phyloP scores from a whole-genome alignment of 2,888 invertebrate species.

The Meteorus cinctellus region DNA sequence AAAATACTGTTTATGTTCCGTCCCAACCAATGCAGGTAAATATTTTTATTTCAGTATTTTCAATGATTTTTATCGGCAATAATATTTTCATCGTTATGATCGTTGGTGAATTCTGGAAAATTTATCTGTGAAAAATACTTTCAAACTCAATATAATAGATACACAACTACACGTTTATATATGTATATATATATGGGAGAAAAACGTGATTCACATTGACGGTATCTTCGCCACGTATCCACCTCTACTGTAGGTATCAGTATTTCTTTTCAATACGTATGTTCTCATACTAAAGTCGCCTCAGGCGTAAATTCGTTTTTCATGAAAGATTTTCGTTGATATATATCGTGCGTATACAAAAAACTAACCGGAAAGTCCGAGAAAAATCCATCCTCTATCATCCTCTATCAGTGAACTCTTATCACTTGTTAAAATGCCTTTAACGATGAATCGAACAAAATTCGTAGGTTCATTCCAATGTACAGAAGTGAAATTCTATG shows the following conservation, averaged over 20 bases:
- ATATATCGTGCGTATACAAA: not conserved
- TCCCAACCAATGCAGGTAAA: too few species aligned
- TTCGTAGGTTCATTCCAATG: not conserved
- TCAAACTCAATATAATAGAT: not conserved
- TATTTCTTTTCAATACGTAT: constrained; percentile 26
- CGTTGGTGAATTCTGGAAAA: not conserved
- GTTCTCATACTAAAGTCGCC: not conserved
- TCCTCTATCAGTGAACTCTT: constrained; percentile 24
- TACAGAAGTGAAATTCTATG: not conserved
- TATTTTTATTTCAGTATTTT: too few species aligned
- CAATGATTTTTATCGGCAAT: too few species aligned
- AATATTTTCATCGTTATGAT: not conserved
- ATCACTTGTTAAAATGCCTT: constrained; percentile 13
- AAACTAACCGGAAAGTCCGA: constrained; percentile 11
- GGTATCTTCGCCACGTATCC: not conserved
- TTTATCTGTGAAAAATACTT: not conserved
- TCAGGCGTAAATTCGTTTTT: constrained; percentile 22
- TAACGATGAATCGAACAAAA: constrained; percentile 25
- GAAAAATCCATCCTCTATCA: constrained; percentile 7
- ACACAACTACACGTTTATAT: not conserved
- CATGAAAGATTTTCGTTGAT: constrained; percentile 15
- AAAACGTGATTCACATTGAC: not conserved
- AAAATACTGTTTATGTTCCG: too few species aligned
- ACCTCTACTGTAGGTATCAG: not conserved
- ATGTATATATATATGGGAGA: not conserved